Evolutionary conservation across 2,797 vertebrate species (phyloP).

Genomic region (Spheniscus humboldti): DNA sequence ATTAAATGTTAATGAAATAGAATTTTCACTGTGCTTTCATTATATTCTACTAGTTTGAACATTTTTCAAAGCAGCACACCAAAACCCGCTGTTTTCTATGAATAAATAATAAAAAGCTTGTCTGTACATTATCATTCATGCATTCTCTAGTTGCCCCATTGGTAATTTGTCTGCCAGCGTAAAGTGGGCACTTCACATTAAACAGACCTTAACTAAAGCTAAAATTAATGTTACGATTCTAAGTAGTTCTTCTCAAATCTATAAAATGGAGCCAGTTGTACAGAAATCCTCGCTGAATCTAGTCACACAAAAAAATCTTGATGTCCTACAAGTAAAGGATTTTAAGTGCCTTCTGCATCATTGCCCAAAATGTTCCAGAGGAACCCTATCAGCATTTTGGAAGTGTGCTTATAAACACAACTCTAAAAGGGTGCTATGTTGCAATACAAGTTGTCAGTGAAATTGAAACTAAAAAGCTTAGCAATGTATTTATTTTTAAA

Average conservation of each 20-base stretch:
- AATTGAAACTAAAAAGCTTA: background rate
- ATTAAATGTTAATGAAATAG: constrained; percentile 95
- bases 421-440: background rate
- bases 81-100: constrained; percentile 94
- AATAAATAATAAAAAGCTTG: constrained; percentile 91
- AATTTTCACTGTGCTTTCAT: constrained; percentile 91
- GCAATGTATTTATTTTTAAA: background rate
- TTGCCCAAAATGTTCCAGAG: background rate
- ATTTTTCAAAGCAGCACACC: constrained; percentile 93
- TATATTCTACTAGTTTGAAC: constrained; percentile 92
- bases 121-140: constrained; percentile 87
- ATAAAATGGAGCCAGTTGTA: background rate
- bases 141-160: constrained; percentile 86
- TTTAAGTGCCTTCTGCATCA: background rate
- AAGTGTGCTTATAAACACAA: background rate
- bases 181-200: constrained; percentile 61
- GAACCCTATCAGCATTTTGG: background rate
- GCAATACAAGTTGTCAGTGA: constrained; percentile 3
- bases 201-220: constrained; percentile 53
- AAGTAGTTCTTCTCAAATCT: constrained; percentile 20
- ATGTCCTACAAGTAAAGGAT: background rate
- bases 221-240: constrained; percentile 50
- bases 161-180: constrained; percentile 66
- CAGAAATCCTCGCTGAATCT: background rate
- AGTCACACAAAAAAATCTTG: background rate